Evolutionary conservation across 1,140 invertebrate genomes (phyloP).

Genomic region (Drosophila tropicalis): DNA sequence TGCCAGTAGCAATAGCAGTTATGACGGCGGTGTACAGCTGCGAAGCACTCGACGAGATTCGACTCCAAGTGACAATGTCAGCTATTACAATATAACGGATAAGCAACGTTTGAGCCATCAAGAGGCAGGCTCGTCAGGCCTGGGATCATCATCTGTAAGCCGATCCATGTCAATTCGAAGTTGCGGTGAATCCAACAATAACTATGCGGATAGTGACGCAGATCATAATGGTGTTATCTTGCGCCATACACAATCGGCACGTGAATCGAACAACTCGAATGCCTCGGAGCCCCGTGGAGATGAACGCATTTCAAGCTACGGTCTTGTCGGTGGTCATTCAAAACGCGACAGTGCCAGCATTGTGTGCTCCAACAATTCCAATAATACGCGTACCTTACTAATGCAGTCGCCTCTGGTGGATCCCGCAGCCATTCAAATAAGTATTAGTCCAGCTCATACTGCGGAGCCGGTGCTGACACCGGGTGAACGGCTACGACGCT

Average conservation of each 20-base stretch:
- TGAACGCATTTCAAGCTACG: constrained; percentile 51
- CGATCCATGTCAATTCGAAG: constrained; percentile 77
- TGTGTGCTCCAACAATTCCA: constrained; percentile 84
- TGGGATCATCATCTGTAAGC: constrained; percentile 38
- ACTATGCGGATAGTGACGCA: constrained; percentile 43
- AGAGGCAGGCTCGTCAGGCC: constrained; percentile 27
- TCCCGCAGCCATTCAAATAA: constrained; percentile 91
- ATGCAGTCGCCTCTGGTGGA: constrained; percentile 88
- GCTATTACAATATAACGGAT: constrained; percentile 57
- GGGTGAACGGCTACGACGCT: constrained; percentile 88
- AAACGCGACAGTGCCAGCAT: constrained; percentile 83
- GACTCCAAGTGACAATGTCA: constrained; percentile 42
- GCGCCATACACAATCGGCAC: constrained; percentile 74
- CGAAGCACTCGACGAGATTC: constrained; percentile 50
- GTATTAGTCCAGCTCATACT: constrained; percentile 88
- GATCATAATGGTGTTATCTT: constrained; percentile 54
- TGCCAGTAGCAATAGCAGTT: constrained; percentile 71
- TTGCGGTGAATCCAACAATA: constrained; percentile 71
- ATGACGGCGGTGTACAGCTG: constrained; percentile 49
- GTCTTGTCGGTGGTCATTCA: constrained; percentile 66
- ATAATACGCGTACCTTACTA: constrained; percentile 78
- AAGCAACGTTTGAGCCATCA: constrained; percentile 71
- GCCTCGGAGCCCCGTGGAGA: constrained; percentile 30
- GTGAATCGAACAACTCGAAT: constrained; percentile 51
- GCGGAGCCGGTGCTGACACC: constrained; percentile 91